A percentile compares a stretch with the other conserved stretches of the same genome.
Evolutionary conservation across 2,888 invertebrate genomes (phyloP).

Genomic region (Neoitamus cyanurus): DNA sequence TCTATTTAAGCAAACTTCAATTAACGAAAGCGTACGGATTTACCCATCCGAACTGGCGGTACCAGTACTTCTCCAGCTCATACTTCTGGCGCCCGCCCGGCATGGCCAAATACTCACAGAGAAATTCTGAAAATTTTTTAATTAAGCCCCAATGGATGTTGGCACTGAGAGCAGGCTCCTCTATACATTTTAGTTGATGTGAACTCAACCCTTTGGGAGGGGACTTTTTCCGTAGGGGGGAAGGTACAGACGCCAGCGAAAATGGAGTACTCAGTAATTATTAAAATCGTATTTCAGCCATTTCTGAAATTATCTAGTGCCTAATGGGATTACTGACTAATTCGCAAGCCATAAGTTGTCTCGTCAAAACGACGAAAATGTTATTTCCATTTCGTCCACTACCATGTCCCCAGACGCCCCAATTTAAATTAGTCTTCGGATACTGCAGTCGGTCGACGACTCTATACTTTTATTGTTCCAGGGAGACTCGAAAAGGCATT

Average conservation of each 20-base stretch:
- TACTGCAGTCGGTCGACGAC: neutral
- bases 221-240: neutral
- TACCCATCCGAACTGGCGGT: neutral
- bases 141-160: slow-evolving; percentile 31
- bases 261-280: neutral
- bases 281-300: slow-evolving; percentile 28
- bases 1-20: slow-evolving; percentile 33
- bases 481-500: no score
- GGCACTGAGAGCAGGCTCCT: neutral
- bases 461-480: no score
- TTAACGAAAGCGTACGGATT: slow-evolving; percentile 13
- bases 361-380: neutral
- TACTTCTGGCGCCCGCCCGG: neutral
- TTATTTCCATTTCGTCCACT: neutral
- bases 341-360: neutral
- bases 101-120: neutral
- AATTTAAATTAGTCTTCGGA: neutral
- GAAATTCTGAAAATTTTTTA: slow-evolving; percentile 22
- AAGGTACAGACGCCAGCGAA: neutral
- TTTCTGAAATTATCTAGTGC: slow-evolving; percentile 10
- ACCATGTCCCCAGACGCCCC: neutral
- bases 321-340: neutral
- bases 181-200: neutral
- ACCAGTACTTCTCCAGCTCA: neutral
- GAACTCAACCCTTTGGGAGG: neutral